Evolutionary conservation across 2,113 vertebrate genomes (phyloP).

Genomic region (Dasyornis broadbenti): DNA sequence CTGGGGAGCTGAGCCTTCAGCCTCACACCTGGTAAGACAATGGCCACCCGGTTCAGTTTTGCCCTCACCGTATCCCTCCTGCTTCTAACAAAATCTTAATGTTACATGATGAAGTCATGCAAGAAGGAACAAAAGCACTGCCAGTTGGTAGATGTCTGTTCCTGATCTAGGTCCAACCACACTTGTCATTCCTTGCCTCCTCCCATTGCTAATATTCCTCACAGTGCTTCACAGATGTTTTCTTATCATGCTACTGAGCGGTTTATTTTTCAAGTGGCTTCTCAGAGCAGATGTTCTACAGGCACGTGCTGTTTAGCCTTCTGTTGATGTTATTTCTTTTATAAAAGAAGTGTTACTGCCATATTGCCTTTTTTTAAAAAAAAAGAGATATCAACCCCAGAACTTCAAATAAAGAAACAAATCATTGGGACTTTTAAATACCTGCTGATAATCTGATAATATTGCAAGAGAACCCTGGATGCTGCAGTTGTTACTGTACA

Average conservation of each 20-base stretch:
- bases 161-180: not conserved
- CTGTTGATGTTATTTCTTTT: not conserved
- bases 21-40: accelerated
- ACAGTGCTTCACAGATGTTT: slow-evolving; percentile 49
- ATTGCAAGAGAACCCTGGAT: not conserved
- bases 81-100: not conserved
- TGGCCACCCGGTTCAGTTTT: not conserved
- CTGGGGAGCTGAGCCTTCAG: not conserved
- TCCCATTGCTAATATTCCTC: slow-evolving; percentile 45
- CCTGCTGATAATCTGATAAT: not conserved
- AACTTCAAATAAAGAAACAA: not conserved
- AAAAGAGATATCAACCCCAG: not conserved
- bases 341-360: not conserved
- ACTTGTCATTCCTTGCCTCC: slow-evolving; percentile 6
- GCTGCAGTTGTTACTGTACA: not conserved
- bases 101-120: not conserved
- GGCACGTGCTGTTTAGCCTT: not conserved
- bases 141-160: not conserved
- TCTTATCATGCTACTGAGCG: slow-evolving; percentile 26
- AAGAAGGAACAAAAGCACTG: not conserved
- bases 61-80: not conserved
- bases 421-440: not conserved
- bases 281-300: slow-evolving; percentile 31
- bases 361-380: not conserved
- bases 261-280: slow-evolving; percentile 38